Percentiles rank a stretch among this genome's conserved stretches.
These are phyloP conservation scores for Pseudococcus viburni DNA, from an alignment of 2,888 invertebrate species.

Conservation along the genomic window DNA sequence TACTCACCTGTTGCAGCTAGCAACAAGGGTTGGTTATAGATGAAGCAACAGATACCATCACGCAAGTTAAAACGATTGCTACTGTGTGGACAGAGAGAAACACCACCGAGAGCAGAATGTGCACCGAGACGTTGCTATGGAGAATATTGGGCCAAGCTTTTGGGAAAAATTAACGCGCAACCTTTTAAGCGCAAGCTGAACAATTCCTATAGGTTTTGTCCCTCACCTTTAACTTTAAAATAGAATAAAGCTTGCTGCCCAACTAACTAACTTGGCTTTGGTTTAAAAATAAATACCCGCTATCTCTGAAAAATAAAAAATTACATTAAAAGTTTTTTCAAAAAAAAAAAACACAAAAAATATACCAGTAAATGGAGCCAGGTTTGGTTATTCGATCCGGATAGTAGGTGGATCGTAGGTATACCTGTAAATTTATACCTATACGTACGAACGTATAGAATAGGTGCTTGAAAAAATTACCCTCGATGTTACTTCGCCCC, in stretches of 20 bases:
- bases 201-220: constrained; percentile 59
- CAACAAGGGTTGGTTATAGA: constrained; percentile 62
- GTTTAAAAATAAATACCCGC: not conserved
- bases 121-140: constrained; percentile 60
- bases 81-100: constrained; percentile 60
- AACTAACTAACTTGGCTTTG: constrained; percentile 42
- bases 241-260: constrained; percentile 45
- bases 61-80: constrained; percentile 60
- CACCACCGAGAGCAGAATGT: constrained; percentile 64
- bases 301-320: not conserved
- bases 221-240: constrained; percentile 62
- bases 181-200: constrained; percentile 63
- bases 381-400: too few species aligned
- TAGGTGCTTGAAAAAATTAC: too few species aligned
- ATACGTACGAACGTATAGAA: too few species aligned
- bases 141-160: constrained; percentile 63
- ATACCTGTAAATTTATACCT: too few species aligned
- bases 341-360: too few species aligned
- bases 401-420: too few species aligned
- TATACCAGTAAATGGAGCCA: too few species aligned
- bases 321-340: not conserved
- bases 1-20: constrained; percentile 64
- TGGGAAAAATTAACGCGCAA: constrained; percentile 64
- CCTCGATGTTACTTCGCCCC: not conserved
- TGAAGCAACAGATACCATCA: constrained; percentile 63